Evolutionary conservation across 1,140 invertebrate species (phyloP), one percentile per base, ranked within the genome.

Genomic region (Ceratosolen fusciceps): DNA sequence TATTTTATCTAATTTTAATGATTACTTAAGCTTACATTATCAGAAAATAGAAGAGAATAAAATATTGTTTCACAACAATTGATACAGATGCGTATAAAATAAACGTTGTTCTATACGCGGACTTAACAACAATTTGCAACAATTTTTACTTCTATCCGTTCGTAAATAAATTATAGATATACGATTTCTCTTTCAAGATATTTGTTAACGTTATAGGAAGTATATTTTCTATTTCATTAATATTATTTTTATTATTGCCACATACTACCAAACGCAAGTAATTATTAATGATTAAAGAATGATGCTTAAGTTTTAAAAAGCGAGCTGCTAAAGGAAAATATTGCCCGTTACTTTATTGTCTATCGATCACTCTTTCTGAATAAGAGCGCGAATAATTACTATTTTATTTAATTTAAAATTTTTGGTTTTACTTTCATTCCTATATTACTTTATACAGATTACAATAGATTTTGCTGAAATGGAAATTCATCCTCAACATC

Each of bases 391-490:
- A n/a, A 43, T 12, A 43, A 43, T 43, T 4, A 62, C 12, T 9
- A 62, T 26, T 14, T 8, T 10, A 9, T 2, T 9, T 29, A 62
- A 14, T 10, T 1, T n/a, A 37, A n/a, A 3, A 65, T 29, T 37
- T 65, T 65, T 37, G 4, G 14, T 12, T 37, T 37, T 9, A 47
- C 16, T 72, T 54, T 26, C 1, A 1, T 4, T 47, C 9, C 31
- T 3, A 1, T 52, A 54, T 21, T 31, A 8, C 54, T 19, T 26
- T 21, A 3, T 21, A 14, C 24, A 26, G 10, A 24, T 89, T 82
- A 90, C 43, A 90, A 80, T 24, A 90, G 80, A 76, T 88, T 86
- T 31, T 60, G 65, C 9, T 71, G 79, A 37, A 80, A 80, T 12
- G 67, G 74, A 34, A 77, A 80, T 52, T 80, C 67, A 29, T 77